Conservation (phyloP, 2,113 vertebrate genomes). For the Lagopus leucura region DNA sequence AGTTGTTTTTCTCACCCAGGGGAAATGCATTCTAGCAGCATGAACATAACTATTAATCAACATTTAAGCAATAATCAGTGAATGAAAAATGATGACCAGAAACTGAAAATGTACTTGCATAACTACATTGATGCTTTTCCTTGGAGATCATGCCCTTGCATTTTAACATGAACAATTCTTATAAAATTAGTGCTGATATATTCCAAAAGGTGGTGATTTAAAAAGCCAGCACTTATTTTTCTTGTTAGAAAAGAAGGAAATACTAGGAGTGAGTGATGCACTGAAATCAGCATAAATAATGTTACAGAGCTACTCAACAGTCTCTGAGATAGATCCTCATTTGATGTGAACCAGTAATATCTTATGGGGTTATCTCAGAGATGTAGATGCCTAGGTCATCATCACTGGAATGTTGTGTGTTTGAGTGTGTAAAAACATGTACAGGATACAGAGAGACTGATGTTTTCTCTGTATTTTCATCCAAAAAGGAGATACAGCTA, state of each 20-base stretch:
- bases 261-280: constrained; percentile 7
- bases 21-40: constrained; percentile 78
- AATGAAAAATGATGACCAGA: constrained; percentile 79
- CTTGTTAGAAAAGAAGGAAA: constrained; percentile 7
- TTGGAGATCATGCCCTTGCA: constrained; percentile 75
- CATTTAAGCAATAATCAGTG: constrained; percentile 81
- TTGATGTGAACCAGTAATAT: background rate
- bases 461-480: constrained; percentile 20
- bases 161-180: constrained; percentile 72
- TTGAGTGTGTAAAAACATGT: background rate
- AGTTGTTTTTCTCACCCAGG: constrained; percentile 77
- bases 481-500: background rate
- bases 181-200: constrained; percentile 71
- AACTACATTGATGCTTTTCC: constrained; percentile 41
- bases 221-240: constrained; percentile 61
- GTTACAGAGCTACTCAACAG: constrained; percentile 54
- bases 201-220: constrained; percentile 70
- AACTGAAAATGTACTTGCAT: constrained; percentile 65
- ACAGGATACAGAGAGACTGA: background rate
- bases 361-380: background rate
- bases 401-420: background rate
- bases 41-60: constrained; percentile 82
- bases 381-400: background rate
- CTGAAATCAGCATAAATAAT: constrained; percentile 55
- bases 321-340: constrained; percentile 5